Conservation (phyloP, 1,140 invertebrate species). For the Pristionchus pacificus region DNA sequence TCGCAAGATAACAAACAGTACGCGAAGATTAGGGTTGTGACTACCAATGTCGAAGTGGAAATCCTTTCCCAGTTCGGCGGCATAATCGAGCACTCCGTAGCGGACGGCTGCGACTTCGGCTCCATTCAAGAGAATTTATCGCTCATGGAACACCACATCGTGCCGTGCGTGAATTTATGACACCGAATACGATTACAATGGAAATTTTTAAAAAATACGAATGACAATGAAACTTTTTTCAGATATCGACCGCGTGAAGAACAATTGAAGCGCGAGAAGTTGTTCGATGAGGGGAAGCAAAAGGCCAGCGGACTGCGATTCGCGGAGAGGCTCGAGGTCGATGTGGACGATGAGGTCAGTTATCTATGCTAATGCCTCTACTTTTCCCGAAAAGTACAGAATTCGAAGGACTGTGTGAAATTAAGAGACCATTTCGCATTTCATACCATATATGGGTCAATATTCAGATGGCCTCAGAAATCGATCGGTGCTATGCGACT, state of each 20-base stretch:
- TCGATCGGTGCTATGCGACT: constrained; percentile 32
- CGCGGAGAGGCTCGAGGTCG: constrained; percentile 20
- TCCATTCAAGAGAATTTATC: constrained; percentile 44
- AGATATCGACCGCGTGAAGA: neutral
- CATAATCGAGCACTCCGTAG: constrained; percentile 82
- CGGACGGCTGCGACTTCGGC: constrained; percentile 30
- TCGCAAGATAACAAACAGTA: too few relatives aligned
- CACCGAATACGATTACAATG: too few relatives aligned
- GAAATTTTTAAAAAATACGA: neutral
- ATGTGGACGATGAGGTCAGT: constrained; percentile 8
- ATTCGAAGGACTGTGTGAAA: too few relatives aligned
- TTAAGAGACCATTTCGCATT: too few relatives aligned
- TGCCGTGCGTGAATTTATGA: constrained; percentile 25
- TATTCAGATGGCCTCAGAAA: constrained; percentile 32
- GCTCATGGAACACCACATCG: constrained; percentile 32
- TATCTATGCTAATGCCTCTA: neutral
- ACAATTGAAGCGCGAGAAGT: neutral
- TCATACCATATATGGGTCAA: neutral
- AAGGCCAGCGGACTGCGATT: neutral
- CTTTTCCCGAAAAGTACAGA: too few relatives aligned
- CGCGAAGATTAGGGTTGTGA: too few relatives aligned
- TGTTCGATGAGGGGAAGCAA: neutral
- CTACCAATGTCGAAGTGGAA: constrained; percentile 34
- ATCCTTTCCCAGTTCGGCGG: constrained; percentile 79
- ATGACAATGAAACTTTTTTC: constrained; percentile 7